A percentile compares a stretch with the other conserved stretches of the same genome.
phyloP scores from a whole-genome alignment of 2,888 invertebrate genomes.

The Lithophane socia region DNA sequence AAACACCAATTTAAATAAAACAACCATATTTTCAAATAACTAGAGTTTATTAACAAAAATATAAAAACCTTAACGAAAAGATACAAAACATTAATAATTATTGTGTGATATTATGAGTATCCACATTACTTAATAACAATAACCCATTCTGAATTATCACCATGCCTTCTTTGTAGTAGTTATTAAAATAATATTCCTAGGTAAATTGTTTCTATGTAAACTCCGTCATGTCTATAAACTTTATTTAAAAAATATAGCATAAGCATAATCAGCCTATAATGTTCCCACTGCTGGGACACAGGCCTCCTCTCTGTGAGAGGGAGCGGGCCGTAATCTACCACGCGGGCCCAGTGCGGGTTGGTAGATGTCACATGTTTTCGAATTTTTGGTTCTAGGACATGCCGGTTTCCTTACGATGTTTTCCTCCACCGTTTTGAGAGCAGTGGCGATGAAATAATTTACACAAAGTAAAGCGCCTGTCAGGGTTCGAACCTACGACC shows the following conservation, averaged over 20 bases:
- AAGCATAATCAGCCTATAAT: too few relatives aligned
- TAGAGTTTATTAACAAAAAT: slow-evolving; percentile 74
- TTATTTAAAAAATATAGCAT: background rate
- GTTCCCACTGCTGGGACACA: too few relatives aligned
- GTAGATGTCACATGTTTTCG: too few relatives aligned
- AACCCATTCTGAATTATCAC: slow-evolving; percentile 26
- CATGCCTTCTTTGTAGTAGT: slow-evolving; percentile 45
- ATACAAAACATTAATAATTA: slow-evolving; percentile 58
- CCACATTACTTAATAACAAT: slow-evolving; percentile 42
- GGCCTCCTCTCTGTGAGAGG: too few relatives aligned
- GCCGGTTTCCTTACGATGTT: too few relatives aligned
- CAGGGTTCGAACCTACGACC: too few relatives aligned
- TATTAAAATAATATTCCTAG: background rate
- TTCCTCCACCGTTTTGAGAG: too few relatives aligned
- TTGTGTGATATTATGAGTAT: slow-evolving; percentile 45
- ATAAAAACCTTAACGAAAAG: slow-evolving; percentile 55
- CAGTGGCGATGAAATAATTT: too few relatives aligned
- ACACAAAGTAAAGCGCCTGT: too few relatives aligned
- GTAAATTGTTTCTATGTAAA: background rate
- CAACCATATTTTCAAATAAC: slow-evolving; percentile 34
- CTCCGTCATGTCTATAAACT: background rate
- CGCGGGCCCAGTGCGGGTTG: too few relatives aligned
- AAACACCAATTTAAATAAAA: slow-evolving; percentile 44
- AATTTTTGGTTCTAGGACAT: too few relatives aligned
- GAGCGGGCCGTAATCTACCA: too few relatives aligned